Conservation (phyloP, 1,140 invertebrate species). For the Zelostemma sp. region DNA sequence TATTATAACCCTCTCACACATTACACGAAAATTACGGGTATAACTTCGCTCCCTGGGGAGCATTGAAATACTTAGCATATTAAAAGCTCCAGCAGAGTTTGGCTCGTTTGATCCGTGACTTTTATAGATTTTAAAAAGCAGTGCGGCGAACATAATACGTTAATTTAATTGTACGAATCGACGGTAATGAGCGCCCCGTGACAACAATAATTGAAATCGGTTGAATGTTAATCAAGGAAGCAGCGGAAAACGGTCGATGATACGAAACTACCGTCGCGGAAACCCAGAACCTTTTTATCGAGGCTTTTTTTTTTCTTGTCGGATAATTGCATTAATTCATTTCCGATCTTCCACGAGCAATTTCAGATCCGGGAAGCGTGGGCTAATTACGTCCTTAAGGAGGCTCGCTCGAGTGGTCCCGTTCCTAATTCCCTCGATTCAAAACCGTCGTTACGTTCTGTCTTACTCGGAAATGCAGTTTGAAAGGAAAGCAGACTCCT, state of each 20-base stretch:
- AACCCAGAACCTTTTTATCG: constrained; percentile 11
- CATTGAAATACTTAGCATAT: constrained; percentile 59
- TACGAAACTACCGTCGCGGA: constrained; percentile 10
- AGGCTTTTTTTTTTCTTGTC: constrained; percentile 1
- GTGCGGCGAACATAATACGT: constrained; percentile 33
- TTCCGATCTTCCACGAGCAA: constrained; percentile 51
- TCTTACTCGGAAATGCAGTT: neutral
- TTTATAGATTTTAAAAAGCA: constrained; percentile 17
- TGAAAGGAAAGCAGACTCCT: no score
- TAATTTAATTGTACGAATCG: constrained; percentile 45
- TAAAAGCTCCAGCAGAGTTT: constrained; percentile 55
- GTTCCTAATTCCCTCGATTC: constrained; percentile 23
- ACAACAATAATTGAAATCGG: constrained; percentile 41
- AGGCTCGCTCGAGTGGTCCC: constrained; percentile 30
- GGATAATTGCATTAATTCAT: constrained; percentile 63
- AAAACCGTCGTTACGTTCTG: no score
- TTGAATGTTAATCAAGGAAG: constrained; percentile 29
- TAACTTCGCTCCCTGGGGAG: constrained; percentile 26
- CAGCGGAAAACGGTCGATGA: neutral
- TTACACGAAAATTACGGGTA: constrained; percentile 2
- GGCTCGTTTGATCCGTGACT: constrained; percentile 17
- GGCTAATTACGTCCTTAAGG: constrained; percentile 61
- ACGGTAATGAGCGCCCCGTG: constrained; percentile 33
- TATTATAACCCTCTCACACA: no score
- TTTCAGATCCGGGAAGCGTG: constrained; percentile 48